phyloP scores from a whole-genome alignment of 2,888 invertebrate genomes.

The Aspidiotus destructor region DNA sequence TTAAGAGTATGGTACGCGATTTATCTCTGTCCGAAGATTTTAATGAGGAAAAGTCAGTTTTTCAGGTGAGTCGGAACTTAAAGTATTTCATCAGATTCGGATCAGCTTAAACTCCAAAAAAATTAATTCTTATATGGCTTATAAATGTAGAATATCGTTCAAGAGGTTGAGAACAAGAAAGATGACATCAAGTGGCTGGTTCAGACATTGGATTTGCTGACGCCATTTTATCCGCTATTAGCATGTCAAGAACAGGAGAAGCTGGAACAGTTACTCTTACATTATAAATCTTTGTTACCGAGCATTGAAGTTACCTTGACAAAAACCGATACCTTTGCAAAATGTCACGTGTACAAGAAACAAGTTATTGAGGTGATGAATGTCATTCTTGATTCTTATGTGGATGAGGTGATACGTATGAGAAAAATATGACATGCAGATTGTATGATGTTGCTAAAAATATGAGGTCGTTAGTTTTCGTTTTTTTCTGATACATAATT shows the following conservation, averaged over 20 bases:
- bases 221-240: constrained; percentile 71
- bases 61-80: constrained; percentile 55
- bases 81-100: background rate
- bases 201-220: constrained; percentile 75
- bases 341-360: constrained; percentile 82
- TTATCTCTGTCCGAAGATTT: constrained; percentile 80
- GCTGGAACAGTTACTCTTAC: constrained; percentile 69
- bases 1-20: constrained; percentile 74
- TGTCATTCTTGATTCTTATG: background rate
- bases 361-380: constrained; percentile 61
- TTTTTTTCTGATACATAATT: background rate
- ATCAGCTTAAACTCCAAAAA: background rate
- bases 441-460: background rate
- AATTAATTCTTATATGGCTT: constrained; percentile 26
- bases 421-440: background rate
- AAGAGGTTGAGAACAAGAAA: constrained; percentile 78
- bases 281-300: constrained; percentile 85
- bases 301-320: constrained; percentile 87
- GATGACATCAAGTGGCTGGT: constrained; percentile 95
- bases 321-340: constrained; percentile 81
- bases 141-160: constrained; percentile 65
- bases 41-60: constrained; percentile 76
- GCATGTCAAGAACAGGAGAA: constrained; percentile 69
- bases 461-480: background rate
- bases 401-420: background rate